Percentiles rank a stretch among this genome's conserved stretches.
phyloP scores from a whole-genome alignment of 2,888 invertebrate species.

The Drosophila koepferae region DNA sequence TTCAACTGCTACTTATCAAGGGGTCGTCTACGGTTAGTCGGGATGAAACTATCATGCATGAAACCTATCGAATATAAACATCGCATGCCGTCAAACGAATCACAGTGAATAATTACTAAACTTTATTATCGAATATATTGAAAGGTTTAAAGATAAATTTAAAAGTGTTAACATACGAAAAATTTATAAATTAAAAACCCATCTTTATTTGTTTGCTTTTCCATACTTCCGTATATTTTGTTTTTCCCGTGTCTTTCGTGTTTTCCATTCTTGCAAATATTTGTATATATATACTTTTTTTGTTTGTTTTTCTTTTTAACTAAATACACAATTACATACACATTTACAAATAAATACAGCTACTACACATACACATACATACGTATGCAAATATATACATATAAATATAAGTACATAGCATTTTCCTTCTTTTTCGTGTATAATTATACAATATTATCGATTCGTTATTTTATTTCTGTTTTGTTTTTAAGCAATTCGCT shows the following conservation, averaged over 20 bases:
- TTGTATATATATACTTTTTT: slow-evolving; percentile 46
- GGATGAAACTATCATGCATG: neutral
- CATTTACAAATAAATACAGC: slow-evolving; percentile 80
- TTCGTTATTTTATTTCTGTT: slow-evolving; percentile 38
- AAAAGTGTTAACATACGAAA: neutral
- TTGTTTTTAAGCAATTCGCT: slow-evolving; percentile 61
- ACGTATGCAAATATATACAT: slow-evolving; percentile 63
- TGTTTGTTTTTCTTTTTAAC: slow-evolving; percentile 52
- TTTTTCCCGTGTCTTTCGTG: slow-evolving; percentile 51
- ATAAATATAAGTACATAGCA: slow-evolving; percentile 59
- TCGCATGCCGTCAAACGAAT: neutral
- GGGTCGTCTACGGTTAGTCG: slow-evolving; percentile 3
- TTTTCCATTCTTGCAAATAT: slow-evolving; percentile 69
- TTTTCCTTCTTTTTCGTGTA: slow-evolving; percentile 46
- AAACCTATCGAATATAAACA: slow-evolving; percentile 8
- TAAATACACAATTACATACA: slow-evolving; percentile 79
- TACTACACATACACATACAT: slow-evolving; percentile 68
- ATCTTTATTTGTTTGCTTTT: slow-evolving; percentile 18
- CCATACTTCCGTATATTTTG: slow-evolving; percentile 50
- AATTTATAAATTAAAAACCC: neutral
- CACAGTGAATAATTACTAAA: neutral
- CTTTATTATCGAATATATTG: slow-evolving; percentile 8
- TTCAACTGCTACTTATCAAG: neutral
- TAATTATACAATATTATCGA: slow-evolving; percentile 79
- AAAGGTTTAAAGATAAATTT: neutral